phyloP scores from a whole-genome alignment of 2,888 invertebrate species.

The Nipponacmea schrenckii region DNA sequence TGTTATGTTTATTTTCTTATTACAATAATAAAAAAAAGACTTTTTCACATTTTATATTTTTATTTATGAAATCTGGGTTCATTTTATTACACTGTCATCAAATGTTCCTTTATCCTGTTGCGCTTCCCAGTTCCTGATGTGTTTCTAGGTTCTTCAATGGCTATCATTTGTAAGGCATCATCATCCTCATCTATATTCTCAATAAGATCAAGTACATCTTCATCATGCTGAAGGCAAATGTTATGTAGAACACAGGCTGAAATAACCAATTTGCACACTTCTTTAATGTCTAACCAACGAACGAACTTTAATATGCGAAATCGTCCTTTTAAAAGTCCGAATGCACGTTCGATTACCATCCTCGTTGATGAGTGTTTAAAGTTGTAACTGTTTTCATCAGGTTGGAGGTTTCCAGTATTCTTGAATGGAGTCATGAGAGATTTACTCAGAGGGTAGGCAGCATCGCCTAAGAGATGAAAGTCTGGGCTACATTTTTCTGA shows the following conservation, averaged over 20 bases:
- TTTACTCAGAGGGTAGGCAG: too few species aligned
- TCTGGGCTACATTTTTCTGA: too few species aligned
- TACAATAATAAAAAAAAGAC: too few species aligned
- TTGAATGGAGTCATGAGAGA: not conserved
- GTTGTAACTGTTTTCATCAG: not conserved
- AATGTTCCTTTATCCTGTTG: too few species aligned
- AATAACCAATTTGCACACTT: not conserved
- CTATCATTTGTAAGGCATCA: too few species aligned
- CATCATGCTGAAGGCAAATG: not conserved
- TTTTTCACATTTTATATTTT: too few species aligned
- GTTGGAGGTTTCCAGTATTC: not conserved
- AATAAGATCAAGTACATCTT: not conserved
- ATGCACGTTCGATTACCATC: slow-evolving; percentile 3
- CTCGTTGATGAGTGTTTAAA: not conserved
- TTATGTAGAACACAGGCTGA: slow-evolving; percentile 7
- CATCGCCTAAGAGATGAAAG: too few species aligned
- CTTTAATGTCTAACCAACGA: not conserved
- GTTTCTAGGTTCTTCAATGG: too few species aligned
- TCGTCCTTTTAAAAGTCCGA: slow-evolving; percentile 1
- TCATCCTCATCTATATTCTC: not conserved
- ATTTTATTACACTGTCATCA: too few species aligned
- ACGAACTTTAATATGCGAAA: slow-evolving; percentile 1
- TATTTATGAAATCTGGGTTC: too few species aligned
- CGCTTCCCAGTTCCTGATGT: too few species aligned
- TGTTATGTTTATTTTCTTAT: too few species aligned